Conservation (phyloP, 2,888 invertebrate species). For the Xanthostigma xanthostigma region DNA sequence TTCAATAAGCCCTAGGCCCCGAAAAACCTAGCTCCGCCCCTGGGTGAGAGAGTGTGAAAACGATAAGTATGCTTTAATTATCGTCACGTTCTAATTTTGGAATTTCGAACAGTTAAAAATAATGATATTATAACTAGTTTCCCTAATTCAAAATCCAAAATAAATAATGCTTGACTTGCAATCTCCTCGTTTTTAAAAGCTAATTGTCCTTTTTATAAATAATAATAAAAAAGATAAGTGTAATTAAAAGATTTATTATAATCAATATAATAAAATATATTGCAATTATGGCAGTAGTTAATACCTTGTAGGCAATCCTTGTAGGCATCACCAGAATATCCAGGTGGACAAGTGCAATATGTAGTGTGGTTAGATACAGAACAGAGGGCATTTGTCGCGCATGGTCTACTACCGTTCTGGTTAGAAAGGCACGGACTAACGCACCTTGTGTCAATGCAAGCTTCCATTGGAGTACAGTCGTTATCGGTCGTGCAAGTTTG, state of each 20-base stretch:
- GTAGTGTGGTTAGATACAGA: constrained; percentile 45
- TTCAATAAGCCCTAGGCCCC: no score
- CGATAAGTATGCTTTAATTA: no score
- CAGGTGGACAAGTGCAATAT: constrained; percentile 43
- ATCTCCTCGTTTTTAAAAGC: constrained; percentile 9
- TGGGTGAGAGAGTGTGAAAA: no score
- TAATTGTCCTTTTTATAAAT: constrained; percentile 4
- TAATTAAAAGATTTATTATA: no score
- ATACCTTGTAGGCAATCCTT: constrained; percentile 50
- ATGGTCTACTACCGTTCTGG: constrained; percentile 25
- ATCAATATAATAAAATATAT: no score
- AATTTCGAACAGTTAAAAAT: no score
- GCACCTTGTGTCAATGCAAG: constrained; percentile 47
- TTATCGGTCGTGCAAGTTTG: constrained; percentile 41
- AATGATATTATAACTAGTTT: no score
- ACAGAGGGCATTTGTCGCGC: constrained; percentile 46
- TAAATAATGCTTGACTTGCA: background rate
- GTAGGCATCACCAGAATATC: constrained; percentile 35
- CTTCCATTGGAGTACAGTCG: constrained; percentile 46
- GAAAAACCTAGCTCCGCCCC: no score
- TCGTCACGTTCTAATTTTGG: no score
- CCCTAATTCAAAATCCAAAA: no score
- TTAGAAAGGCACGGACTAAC: constrained; percentile 42
- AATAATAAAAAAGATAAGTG: no score
- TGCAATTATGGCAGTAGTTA: constrained; percentile 3